Base-by-base conservation (phyloP, 2,113 vertebrate species). In the Vulpes vulpes region DNA sequence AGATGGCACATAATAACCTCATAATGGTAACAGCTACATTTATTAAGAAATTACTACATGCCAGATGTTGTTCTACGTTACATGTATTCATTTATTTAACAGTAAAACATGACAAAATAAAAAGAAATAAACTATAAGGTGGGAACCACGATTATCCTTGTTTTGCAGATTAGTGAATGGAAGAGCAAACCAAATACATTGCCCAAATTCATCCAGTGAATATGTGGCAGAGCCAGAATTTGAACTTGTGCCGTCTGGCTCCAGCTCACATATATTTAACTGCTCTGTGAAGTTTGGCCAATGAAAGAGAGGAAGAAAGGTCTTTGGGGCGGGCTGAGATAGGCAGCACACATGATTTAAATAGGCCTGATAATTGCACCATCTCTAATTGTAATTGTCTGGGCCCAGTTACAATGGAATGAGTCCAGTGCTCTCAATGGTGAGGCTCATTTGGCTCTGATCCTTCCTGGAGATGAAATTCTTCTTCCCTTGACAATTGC, bases 311-410 rank as follows among this genome's bases (percentile, higher is more conserved):
- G 69, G 20, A 51, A 30, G 20, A 80, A 73, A 83, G 82, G 90
- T 89, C 92, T 86, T 8, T 25, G 12, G 69, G 79, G 59, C n/a
- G n/a, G 85, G 65, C 71, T 53, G 55, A 38, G 59, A 71, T 69
- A 62, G 71, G 81, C 51, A 51, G 86, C 20, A 35, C 60, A 35
- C 0, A 0, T 32, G 94, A 97, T 84, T 96, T 89, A 81, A 91
- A 96, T 60, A 80, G 76, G 74, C 57, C 87, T 0, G 0, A 57
- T 76, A 91, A 91, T 64, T 55, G 62, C 55, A n/a, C 57, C 83
- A 87, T 96, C 74, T 96, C 86, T 97, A 93, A 93, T 93, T 91
- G 90, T 96, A 87, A 95, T 30, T 88, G 43, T 89, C 90, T 76
- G 59, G 90, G 38, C 83, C 87, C 84, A n/a, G 32, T 92, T 86